Evolutionary conservation across 2,888 invertebrate species (phyloP), one percentile per base, ranked within the genome.

Genomic region (Synergus japonicus): DNA sequence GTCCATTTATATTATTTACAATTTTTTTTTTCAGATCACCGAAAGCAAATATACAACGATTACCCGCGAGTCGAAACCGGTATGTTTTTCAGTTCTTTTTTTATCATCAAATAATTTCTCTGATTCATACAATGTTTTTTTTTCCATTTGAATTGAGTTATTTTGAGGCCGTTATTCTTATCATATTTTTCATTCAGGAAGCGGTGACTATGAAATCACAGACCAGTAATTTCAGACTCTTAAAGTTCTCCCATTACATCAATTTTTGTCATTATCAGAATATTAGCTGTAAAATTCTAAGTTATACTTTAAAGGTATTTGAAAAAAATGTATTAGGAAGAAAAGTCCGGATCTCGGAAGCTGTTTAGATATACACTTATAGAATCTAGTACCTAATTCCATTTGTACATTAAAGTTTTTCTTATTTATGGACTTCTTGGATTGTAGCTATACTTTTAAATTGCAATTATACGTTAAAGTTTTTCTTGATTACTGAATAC

Each of bases 51-150:
- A 46, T 87, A 87, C 85, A 91, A 89, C 82, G 92, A 92, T 81
- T 92, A 89, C 83, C 92, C 92, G 12, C 89, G 91, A 81, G 80
- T 92, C 78, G 92, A 92, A 84, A 89, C 91, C 87, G 92, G 92
- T 92, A 91, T 79, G 90, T 87, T 58, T 54, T 29, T 37, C 9
- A 54, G 49, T 44, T 69, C 29, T 69, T 69, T 69, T 46, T 46
- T 13, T n/a, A 29, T 49, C 29, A n/a, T 29, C 10, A 7, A 9
- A 43, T 29, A 22, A 12, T 4, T 69, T 69, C 22, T 29, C 13
- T 3, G 46, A 69, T 46, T 18, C n/a, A 58, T 18, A 58, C 58
- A 4, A 3, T 3, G 10, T 9, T 9, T 58, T 58, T 58, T 5
- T 37, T 37, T 37, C 37, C 37, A 37, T 37, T 37, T 37, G 37